Base-by-base conservation (phyloP, 2,797 vertebrate genomes). In the Eulemur mongoz region DNA sequence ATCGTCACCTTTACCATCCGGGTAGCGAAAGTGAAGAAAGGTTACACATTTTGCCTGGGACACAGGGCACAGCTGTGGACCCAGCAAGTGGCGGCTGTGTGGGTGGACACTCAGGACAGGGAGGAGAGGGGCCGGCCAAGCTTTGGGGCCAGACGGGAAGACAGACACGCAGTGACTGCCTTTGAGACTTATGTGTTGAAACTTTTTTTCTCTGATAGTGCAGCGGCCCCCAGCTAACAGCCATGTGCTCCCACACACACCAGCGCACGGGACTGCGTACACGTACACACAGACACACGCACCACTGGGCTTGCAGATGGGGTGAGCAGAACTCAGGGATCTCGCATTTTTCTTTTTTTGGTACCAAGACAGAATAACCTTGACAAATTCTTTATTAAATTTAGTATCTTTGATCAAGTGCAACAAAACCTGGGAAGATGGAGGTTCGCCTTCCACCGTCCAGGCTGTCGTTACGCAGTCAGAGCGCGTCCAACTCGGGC, bases 321-420 rank as follows among this genome's bases (percentile, higher is more conserved):
- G 6, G 73, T 25, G 93, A 70, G 25, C 50, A 7, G 50, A 63
- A 27, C 54, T 48, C 67, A 54, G 86, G 83, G 89, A 63, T 80
- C 22, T 54, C 14, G 1, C 0, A 2, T 7, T 54, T 70, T 79
- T 95, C 97, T 94, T 54, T 70, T 76, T 95, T 98, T 94, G 75
- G 69, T 89, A 81, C 72, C 84, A 85, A 89, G 92, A 96, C 50
- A 95, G 83, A 95, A 95, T 97, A 97, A 97, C 95, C 90, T 97
- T 95, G 94, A 95, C 96, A 98, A 90, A 98, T 94, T 92, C 89
- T 96, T 97, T 98, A 97, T 98, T 97, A 97, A 95, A 96, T 96
- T 96, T 95, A 90, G 96, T 94, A 89, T 97, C 96, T 97, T 95
- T 96, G 97, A 98, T 98, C 97, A 96, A 98, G 97, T 98, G 85